Conservation (phyloP, 2,888 invertebrate genomes). For the Callimorpha dominula region DNA sequence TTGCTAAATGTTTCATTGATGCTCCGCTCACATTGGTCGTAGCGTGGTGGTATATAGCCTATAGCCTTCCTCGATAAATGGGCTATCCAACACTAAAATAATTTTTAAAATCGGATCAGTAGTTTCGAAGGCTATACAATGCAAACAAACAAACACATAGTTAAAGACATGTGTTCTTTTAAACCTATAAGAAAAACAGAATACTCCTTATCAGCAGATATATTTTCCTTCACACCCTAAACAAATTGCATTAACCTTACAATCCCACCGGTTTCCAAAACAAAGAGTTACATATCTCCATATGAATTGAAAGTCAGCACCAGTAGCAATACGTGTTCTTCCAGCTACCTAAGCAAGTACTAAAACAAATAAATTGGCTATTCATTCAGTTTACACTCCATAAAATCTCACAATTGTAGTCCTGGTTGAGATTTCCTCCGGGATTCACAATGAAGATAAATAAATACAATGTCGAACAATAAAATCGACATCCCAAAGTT, state of each 20-base stretch:
- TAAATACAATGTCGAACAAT: slow-evolving; percentile 23
- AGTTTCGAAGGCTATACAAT: too few species aligned
- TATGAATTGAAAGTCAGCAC: background rate
- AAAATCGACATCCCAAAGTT: slow-evolving; percentile 34
- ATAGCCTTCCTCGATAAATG: too few species aligned
- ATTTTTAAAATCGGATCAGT: too few species aligned
- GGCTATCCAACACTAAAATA: too few species aligned
- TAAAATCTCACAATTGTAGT: slow-evolving; percentile 2
- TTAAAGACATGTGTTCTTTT: too few species aligned
- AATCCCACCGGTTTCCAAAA: background rate
- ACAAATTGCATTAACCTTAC: background rate
- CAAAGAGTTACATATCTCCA: background rate
- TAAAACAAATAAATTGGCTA: slow-evolving; percentile 2
- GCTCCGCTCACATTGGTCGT: too few species aligned
- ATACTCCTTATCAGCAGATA: background rate
- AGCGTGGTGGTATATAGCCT: too few species aligned
- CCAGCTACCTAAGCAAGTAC: background rate
- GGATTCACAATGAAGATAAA: slow-evolving; percentile 5
- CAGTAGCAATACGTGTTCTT: background rate
- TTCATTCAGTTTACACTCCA: slow-evolving; percentile 3
- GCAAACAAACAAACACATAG: too few species aligned
- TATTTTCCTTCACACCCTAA: background rate
- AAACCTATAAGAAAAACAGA: background rate
- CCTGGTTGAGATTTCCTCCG: background rate
- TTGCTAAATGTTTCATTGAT: too few species aligned